Evolutionary conservation across 2,113 vertebrate genomes (phyloP).

Genomic region (Mungos mungo): DNA sequence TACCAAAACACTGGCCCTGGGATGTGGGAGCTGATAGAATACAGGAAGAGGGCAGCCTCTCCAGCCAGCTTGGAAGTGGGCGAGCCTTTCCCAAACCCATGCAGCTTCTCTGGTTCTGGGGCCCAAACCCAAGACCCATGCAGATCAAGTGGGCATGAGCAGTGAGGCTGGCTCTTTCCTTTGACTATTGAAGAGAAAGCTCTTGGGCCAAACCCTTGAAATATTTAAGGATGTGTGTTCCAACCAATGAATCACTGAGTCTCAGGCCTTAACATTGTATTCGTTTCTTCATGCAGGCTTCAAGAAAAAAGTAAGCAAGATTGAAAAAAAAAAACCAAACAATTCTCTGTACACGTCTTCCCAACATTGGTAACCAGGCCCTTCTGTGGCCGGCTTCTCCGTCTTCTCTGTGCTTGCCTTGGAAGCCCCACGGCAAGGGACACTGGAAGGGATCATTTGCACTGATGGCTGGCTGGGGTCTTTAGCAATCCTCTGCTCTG

Average conservation of each 20-base stretch:
- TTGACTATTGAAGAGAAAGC: not conserved
- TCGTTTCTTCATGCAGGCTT: not conserved
- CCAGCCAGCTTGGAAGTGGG: not conserved
- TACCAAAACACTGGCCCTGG: not conserved
- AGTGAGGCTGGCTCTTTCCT: not conserved
- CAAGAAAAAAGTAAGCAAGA: not conserved
- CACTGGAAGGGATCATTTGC: not conserved
- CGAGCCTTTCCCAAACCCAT: not conserved
- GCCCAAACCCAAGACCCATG: not conserved
- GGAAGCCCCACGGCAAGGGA: not conserved
- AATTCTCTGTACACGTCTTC: not conserved
- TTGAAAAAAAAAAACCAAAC: not conserved
- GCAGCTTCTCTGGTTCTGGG: not conserved
- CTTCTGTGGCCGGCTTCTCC: accelerated
- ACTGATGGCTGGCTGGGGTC: not conserved
- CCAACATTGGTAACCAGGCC: not conserved
- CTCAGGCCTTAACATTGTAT: not conserved
- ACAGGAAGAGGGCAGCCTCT: not conserved
- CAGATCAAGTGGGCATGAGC: not conserved
- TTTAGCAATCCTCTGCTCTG: not conserved
- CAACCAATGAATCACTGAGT: not conserved
- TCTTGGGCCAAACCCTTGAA: slow-evolving; percentile 35
- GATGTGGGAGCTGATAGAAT: not conserved
- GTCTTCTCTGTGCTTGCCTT: not conserved
- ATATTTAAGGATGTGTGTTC: slow-evolving; percentile 24